Evolutionary conservation across 2,797 vertebrate species (phyloP).

Genomic region (Fringilla coelebs): DNA sequence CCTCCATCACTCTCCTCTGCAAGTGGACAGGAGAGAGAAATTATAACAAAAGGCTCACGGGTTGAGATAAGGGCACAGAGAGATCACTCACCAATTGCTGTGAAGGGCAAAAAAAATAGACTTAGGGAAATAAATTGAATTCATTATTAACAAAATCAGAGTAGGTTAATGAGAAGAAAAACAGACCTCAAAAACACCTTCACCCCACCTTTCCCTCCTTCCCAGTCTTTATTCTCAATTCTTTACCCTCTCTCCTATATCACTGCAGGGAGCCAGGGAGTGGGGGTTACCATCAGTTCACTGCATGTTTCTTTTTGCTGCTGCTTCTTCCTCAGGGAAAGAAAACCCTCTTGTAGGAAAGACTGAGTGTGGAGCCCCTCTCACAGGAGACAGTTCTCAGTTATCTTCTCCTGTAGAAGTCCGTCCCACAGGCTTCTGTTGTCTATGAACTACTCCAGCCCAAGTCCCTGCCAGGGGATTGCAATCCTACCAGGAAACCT

Average conservation of each 20-base stretch:
- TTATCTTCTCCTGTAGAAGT: neutral
- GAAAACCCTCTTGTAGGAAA: neutral
- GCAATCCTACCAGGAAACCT: neutral
- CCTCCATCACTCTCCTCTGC: neutral
- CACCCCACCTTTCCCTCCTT: neutral
- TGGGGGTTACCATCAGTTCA: neutral
- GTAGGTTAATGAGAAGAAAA: neutral
- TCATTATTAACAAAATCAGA: neutral
- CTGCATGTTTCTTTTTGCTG: neutral
- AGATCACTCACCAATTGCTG: neutral
- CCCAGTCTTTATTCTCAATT: neutral
- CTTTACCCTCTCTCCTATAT: neutral
- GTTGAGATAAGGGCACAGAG: neutral
- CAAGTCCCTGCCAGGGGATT: too few relatives aligned
- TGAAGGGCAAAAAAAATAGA: neutral
- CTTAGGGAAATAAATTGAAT: neutral
- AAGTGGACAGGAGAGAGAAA: neutral
- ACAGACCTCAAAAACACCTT: neutral
- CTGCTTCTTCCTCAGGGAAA: neutral
- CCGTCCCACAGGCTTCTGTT: neutral
- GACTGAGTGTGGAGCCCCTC: neutral
- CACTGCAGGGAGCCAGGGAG: neutral
- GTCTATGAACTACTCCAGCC: neutral
- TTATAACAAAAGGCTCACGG: neutral
- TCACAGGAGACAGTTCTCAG: neutral